Percentiles rank a stretch among this genome's conserved stretches.
phyloP scores from a whole-genome alignment of 2,888 invertebrate species.

The Eumerus sabulonum region DNA sequence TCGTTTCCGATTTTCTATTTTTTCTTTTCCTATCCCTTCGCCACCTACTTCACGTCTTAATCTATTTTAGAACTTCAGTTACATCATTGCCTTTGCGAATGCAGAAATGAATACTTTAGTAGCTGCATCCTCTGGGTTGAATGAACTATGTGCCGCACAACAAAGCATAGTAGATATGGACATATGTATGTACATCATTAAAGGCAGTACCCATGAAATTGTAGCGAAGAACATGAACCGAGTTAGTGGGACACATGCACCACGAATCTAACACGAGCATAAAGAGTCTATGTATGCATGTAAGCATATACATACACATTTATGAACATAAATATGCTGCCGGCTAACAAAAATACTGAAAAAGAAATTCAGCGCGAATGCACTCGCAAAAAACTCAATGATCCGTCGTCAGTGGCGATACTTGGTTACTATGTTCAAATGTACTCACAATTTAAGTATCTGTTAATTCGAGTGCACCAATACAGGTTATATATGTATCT shows the following conservation, averaged over 20 bases:
- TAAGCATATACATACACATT: no score
- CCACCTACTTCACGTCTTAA: slow-evolving; percentile 51
- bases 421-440: slow-evolving; percentile 32
- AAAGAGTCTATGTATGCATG: slow-evolving; percentile 8
- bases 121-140: slow-evolving; percentile 46
- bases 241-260: slow-evolving; percentile 65
- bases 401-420: slow-evolving; percentile 52
- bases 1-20: slow-evolving; percentile 57
- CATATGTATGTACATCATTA: no score
- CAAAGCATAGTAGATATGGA: no score
- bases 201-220: slow-evolving; percentile 47
- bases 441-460: slow-evolving; percentile 61
- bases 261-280: slow-evolving; percentile 34
- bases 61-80: slow-evolving; percentile 66
- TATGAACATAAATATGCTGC: no score
- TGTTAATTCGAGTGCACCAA: slow-evolving; percentile 37
- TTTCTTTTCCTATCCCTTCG: slow-evolving; percentile 29
- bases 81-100: slow-evolving; percentile 67
- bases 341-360: no score
- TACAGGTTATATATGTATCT: not conserved
- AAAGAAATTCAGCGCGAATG: not conserved
- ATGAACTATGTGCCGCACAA: slow-evolving; percentile 62
- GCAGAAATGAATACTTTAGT: slow-evolving; percentile 51
- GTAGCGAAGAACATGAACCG: slow-evolving; percentile 2
- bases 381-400: slow-evolving; percentile 27